Percentiles rank a stretch among this genome's conserved stretches.
Conservation (phyloP, 2,888 invertebrate genomes). For the Amblyteles armatorius region DNA sequence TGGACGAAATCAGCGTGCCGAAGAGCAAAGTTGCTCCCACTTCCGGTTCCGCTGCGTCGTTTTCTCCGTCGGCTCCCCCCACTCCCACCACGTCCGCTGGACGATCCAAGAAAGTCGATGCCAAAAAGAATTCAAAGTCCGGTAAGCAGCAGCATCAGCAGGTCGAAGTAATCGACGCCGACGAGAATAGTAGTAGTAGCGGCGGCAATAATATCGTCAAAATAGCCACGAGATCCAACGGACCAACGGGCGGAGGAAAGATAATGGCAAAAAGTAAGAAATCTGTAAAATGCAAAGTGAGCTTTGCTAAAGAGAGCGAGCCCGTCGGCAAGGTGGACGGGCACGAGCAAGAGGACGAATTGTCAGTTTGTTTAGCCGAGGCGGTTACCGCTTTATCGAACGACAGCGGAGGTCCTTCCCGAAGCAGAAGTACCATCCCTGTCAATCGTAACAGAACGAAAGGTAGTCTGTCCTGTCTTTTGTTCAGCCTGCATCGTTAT, state of each 20-base stretch:
- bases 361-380: constrained; percentile 82
- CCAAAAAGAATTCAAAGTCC: constrained; percentile 23
- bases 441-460: constrained; percentile 65
- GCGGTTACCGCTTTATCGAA: constrained; percentile 81
- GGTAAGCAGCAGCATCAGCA: constrained; percentile 44
- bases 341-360: constrained; percentile 78
- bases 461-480: constrained; percentile 56
- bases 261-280: constrained; percentile 77
- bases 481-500: constrained; percentile 45
- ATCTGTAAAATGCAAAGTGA: constrained; percentile 75
- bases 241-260: constrained; percentile 68
- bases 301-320: constrained; percentile 73
- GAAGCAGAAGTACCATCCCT: constrained; percentile 65
- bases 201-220: constrained; percentile 70
- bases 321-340: constrained; percentile 63
- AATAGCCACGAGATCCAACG: constrained; percentile 64
- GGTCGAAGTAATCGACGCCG: constrained; percentile 63
- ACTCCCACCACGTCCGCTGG: background rate
- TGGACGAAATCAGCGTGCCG: background rate
- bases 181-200: constrained; percentile 66
- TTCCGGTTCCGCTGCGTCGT: background rate
- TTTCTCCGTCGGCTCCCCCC: background rate
- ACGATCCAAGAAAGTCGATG: constrained; percentile 20
- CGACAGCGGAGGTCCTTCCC: constrained; percentile 70
- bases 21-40: constrained; percentile 40